Evolutionary conservation across 2,113 vertebrate species (phyloP).

Genomic region (Plecturocebus donacophilus): DNA sequence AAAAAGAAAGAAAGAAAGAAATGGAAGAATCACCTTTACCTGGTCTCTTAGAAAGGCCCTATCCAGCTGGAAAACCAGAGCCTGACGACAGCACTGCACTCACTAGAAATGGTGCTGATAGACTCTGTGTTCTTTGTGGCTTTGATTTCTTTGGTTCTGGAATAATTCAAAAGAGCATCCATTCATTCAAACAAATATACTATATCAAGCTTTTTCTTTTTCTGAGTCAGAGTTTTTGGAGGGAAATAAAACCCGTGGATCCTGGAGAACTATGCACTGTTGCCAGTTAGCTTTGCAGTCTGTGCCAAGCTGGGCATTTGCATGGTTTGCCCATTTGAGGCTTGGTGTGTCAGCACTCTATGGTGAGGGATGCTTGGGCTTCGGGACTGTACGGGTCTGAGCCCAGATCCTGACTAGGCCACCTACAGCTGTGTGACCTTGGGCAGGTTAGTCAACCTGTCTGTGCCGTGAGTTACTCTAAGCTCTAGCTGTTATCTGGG

Average conservation of each 20-base stretch:
- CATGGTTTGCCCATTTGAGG: background rate
- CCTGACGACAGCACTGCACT: background rate
- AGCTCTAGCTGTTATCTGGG: background rate
- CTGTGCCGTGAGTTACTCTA: background rate
- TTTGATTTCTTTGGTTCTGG: slow-evolving; percentile 44
- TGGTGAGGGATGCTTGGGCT: background rate
- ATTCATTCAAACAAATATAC: slow-evolving; percentile 19
- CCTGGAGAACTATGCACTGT: background rate
- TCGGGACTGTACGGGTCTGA: background rate
- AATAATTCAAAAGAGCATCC: slow-evolving; percentile 21
- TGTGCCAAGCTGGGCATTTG: background rate
- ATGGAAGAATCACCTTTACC: background rate
- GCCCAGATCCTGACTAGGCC: background rate
- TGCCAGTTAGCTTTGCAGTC: background rate
- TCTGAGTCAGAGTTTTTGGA: background rate
- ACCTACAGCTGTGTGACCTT: background rate
- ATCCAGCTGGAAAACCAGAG: background rate
- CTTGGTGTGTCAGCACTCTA: background rate
- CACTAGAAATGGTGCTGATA: background rate
- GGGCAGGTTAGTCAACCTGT: background rate
- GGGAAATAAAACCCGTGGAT: background rate
- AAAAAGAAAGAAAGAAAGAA: background rate
- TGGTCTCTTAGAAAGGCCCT: background rate
- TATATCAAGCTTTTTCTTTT: background rate
- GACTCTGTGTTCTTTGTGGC: background rate